Evolutionary conservation across 2,113 vertebrate genomes (phyloP), one percentile per base, ranked within the genome.

Genomic region (Platysternon megacephalum): DNA sequence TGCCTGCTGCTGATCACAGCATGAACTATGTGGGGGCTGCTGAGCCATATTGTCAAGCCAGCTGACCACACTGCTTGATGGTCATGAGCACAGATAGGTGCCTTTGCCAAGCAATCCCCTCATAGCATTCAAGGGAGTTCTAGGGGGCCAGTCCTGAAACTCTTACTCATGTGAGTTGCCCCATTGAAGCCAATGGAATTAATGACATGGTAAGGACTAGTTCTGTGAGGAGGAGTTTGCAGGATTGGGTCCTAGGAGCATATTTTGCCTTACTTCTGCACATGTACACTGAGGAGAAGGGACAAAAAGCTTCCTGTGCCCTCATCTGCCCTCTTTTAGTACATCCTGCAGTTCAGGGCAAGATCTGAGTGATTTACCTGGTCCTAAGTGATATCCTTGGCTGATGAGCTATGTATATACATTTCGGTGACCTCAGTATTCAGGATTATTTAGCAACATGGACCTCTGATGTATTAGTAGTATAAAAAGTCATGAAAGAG

Each of bases 311-410:
- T 17, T 79, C 14, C 3, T 88, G 9, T 78, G 21, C 46, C 4
- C 68, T 87, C 0, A 32, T 88, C 88, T 95, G 82, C 32, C n/a
- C 8, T n/a, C 35, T 92, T 89, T 14, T 53, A 85, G 14, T 26
- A 58, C 19, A 52, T 29, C 58, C 22, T 68, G 14, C 49, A 76
- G 26, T 4, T 4, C 46, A 81, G 79, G 82, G 53, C 2, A 88
- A 88, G 35, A 55, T 90, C 65, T 68, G n/a, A 68, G 35, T 94
- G 29, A 72, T 93, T n/a, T 72, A 72, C n/a, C n/a, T 94, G 93
- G 11, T 6, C 56, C 42, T 12, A 55, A 48, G 19, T 84, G 82
- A 87, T 92, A 85, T 93, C 44, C 11, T 87, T 89, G 26, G 8
- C 61, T 90, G 29, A n/a, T 22, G 87, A 61, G 5, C 91, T 42